Evolutionary conservation across 2,888 invertebrate genomes (phyloP).

Genomic region (Chirona hameri): DNA sequence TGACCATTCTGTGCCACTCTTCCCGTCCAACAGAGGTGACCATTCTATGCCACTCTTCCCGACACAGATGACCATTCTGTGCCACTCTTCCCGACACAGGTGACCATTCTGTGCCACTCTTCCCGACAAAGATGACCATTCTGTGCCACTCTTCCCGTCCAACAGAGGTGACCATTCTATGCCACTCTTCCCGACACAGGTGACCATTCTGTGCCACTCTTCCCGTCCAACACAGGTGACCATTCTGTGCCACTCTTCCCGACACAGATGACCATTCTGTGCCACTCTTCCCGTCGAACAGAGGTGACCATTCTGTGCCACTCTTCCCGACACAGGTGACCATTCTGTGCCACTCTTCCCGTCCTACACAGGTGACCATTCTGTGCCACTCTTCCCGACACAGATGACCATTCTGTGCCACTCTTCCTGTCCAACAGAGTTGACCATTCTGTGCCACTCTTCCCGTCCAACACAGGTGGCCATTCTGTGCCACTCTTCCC

Average conservation of each 20-base stretch:
- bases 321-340: no score
- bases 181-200: no score
- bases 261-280: background rate
- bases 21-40: conserved; percentile 58
- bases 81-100: conserved; percentile 52
- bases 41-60: no score
- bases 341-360: conserved; percentile 37
- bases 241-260: no score
- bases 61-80: background rate
- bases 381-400: no score
- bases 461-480: no score
- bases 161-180: conserved; percentile 67
- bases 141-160: conserved; percentile 36
- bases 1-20: conserved; percentile 9
- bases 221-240: conserved; percentile 58
- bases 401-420: background rate
- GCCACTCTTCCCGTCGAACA: conserved; percentile 42
- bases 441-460: no score
- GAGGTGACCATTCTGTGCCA: no score
- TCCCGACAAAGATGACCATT: no score
- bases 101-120: no score
- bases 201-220: conserved; percentile 9
- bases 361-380: conserved; percentile 61
- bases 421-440: conserved; percentile 50
- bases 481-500: conserved; percentile 37